A percentile compares a stretch with the other conserved stretches of the same genome.
These are phyloP conservation scores for Bombus balteatus DNA, from an alignment of 1,140 invertebrate species.

Conservation along the genomic window DNA sequence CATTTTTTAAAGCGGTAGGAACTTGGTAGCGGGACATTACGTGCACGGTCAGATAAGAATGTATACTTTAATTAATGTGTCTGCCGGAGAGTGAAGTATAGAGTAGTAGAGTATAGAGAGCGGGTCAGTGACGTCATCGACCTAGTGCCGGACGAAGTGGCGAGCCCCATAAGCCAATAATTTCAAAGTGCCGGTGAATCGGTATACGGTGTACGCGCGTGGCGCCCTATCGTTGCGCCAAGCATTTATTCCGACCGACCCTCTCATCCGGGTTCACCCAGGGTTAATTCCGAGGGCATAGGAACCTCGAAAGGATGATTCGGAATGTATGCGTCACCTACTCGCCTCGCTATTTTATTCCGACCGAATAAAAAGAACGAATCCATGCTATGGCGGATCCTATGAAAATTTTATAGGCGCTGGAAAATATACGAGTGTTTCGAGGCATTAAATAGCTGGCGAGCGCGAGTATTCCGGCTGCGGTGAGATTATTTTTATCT, in stretches of 20 bases:
- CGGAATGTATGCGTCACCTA: constrained; percentile 46
- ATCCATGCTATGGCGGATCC: not conserved
- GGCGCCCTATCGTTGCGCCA: constrained; percentile 1
- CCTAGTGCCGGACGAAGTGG: not conserved
- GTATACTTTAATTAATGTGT: constrained; percentile 58
- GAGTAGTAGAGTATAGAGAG: not conserved
- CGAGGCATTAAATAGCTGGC: constrained; percentile 13
- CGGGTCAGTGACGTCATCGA: constrained; percentile 50
- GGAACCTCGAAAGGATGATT: constrained; percentile 20
- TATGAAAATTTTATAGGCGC: constrained; percentile 25
- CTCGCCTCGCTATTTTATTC: constrained; percentile 24
- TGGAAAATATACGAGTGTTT: constrained; percentile 3
- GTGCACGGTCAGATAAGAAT: constrained; percentile 60
- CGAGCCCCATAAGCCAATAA: constrained; percentile 49
- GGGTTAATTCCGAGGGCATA: constrained; percentile 40
- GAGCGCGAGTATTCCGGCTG: not conserved
- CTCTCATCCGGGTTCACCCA: constrained; percentile 30
- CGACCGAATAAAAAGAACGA: not conserved
- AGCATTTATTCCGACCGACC: constrained; percentile 55
- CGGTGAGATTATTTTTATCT: constrained; percentile 31
- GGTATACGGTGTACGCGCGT: not conserved
- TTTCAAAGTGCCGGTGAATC: constrained; percentile 38
- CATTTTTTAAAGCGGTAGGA: constrained; percentile 44
- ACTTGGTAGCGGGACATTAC: constrained; percentile 25
- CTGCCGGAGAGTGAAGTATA: constrained; percentile 12